Percentiles rank a stretch among this genome's conserved stretches.
Evolutionary conservation across 2,113 vertebrate species (phyloP).

Genomic region (Notothenia coriiceps): DNA sequence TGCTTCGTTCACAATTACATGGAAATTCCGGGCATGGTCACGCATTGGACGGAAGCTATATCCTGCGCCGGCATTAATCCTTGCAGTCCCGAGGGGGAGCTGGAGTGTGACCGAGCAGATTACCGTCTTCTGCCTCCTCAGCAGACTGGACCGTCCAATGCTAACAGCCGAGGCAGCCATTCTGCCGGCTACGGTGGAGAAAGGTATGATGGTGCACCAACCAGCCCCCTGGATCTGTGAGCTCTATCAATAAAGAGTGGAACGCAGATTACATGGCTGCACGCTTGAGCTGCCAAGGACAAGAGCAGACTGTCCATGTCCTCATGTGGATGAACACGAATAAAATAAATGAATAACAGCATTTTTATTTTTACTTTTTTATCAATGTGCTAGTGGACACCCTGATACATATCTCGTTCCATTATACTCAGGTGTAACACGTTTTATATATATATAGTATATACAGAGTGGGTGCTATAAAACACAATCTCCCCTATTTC

Average conservation of each 20-base stretch:
- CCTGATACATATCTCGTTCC: not conserved
- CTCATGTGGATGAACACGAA: slow-evolving; percentile 47
- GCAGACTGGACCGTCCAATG: slow-evolving; percentile 67
- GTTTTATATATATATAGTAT: not conserved
- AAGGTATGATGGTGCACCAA: slow-evolving; percentile 47
- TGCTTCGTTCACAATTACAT: slow-evolving; percentile 82
- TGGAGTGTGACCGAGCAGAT: slow-evolving; percentile 82
- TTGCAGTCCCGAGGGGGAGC: slow-evolving; percentile 71
- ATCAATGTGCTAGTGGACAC: not conserved
- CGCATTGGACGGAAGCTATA: slow-evolving; percentile 72
- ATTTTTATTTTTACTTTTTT: slow-evolving; percentile 36
- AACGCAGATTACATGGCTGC: slow-evolving; percentile 71
- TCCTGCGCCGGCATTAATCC: slow-evolving; percentile 80
- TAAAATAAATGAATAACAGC: slow-evolving; percentile 42
- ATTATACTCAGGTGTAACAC: slow-evolving; percentile 2
- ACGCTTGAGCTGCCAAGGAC: slow-evolving; percentile 65
- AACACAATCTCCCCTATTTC: not conserved
- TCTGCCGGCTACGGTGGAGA: slow-evolving; percentile 33
- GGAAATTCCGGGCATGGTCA: slow-evolving; percentile 83
- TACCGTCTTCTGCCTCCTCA: slow-evolving; percentile 81
- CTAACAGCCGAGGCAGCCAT: slow-evolving; percentile 66
- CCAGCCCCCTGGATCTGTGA: slow-evolving; percentile 46
- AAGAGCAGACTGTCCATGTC: slow-evolving; percentile 34
- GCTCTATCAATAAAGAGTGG: slow-evolving; percentile 68
- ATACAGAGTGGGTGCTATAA: not conserved